These are phyloP conservation scores for Lineus longissimus DNA, from an alignment of 1,140 invertebrate species.

Conservation along the genomic window DNA sequence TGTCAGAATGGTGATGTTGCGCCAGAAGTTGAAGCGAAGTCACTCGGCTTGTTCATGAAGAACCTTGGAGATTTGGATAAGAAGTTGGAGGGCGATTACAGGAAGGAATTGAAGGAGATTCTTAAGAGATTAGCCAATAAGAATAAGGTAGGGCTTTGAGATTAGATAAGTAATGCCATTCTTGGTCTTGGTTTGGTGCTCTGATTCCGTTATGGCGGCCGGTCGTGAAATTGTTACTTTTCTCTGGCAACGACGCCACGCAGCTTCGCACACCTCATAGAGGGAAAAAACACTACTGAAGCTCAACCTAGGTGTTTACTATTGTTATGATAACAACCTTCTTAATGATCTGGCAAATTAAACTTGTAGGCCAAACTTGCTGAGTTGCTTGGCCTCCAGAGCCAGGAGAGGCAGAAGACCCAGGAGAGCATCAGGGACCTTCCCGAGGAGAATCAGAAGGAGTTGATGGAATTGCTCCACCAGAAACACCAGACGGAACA, in stretches of 20 bases:
- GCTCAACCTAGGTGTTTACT: no score
- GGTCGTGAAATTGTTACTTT: no score
- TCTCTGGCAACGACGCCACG: no score
- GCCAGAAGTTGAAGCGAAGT: conserved; percentile 26
- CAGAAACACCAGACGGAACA: conserved; percentile 40
- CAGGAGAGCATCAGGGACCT: conserved; percentile 21
- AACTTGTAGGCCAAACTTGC: conserved; percentile 31
- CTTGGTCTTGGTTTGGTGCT: no score
- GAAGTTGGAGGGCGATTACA: conserved; percentile 38
- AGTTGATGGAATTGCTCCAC: conserved; percentile 35
- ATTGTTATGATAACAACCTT: no score
- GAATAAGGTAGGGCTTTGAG: conserved; percentile 37
- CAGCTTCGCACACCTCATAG: no score
- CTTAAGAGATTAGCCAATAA: conserved; percentile 42
- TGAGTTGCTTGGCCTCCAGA: conserved; percentile 26
- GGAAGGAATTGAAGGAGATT: conserved; percentile 37
- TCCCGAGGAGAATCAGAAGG: conserved; percentile 36
- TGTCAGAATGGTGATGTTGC: conserved; percentile 39
- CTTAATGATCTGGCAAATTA: no score
- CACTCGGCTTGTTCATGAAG: conserved; percentile 23
- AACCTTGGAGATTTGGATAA: conserved; percentile 30
- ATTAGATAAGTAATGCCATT: no score
- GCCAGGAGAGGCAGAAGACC: conserved; percentile 27
- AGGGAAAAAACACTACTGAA: no score
- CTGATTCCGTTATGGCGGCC: no score